phyloP scores from a whole-genome alignment of 2,797 vertebrate genomes.

The Sebastes oblongus region DNA sequence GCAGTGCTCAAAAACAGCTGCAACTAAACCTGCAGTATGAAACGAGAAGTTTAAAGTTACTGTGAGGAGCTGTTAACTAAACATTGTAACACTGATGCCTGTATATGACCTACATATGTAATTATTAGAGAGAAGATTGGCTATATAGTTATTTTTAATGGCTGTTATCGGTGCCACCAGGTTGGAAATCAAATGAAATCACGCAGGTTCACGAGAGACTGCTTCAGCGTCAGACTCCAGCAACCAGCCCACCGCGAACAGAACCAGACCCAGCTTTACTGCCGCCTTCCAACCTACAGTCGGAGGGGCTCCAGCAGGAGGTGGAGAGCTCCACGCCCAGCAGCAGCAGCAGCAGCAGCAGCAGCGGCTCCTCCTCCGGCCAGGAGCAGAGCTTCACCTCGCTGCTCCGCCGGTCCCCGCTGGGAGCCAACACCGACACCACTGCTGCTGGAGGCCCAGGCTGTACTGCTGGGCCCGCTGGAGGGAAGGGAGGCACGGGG shows the following conservation, averaged over 20 bases:
- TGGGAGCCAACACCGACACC: background rate
- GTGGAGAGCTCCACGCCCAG: too few species aligned
- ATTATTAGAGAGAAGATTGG: too few species aligned
- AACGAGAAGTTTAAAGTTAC: background rate
- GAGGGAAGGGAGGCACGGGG: background rate
- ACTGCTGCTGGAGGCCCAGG: background rate
- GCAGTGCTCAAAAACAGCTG: slow-evolving; percentile 46
- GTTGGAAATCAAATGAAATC: too few species aligned
- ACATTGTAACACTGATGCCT: background rate
- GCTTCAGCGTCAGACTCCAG: background rate
- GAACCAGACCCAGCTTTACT: background rate
- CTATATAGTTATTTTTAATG: too few species aligned
- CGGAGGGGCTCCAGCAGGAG: too few species aligned
- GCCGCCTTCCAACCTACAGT: too few species aligned
- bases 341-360: too few species aligned
- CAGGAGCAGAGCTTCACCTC: background rate
- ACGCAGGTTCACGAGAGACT: too few species aligned
- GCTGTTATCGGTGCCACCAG: too few species aligned
- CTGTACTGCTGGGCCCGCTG: background rate
- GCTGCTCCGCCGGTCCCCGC: background rate
- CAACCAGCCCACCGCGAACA: background rate
- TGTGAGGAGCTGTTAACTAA: background rate
- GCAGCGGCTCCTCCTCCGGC: too few species aligned
- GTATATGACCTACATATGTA: background rate
- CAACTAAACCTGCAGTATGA: slow-evolving; percentile 35